Conservation (phyloP, 2,888 invertebrate genomes). For the Eupithecia subumbrata region DNA sequence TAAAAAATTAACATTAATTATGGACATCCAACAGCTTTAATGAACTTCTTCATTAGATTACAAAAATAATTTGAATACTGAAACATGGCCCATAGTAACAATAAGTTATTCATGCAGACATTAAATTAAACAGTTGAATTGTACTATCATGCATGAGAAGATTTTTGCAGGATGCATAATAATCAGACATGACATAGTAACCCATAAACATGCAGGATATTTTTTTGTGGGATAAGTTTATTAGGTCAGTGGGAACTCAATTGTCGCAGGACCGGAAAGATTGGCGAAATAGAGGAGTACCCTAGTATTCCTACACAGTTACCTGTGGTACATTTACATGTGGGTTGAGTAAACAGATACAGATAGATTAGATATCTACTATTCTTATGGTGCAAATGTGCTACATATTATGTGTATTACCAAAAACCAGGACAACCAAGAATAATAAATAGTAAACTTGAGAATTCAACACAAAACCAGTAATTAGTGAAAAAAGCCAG, state of each 20-base stretch:
- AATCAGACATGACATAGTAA: background rate
- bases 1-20: background rate
- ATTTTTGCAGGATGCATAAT: background rate
- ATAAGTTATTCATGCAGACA: background rate
- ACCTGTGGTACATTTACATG: background rate
- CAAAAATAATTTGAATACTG: background rate
- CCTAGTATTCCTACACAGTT: background rate
- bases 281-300: background rate
- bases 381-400: background rate
- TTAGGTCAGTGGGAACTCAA: background rate
- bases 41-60: background rate
- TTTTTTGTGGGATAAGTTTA: background rate
- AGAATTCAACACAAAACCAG: constrained; percentile 4
- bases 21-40: background rate
- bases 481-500: constrained; percentile 20
- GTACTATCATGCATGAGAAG: background rate
- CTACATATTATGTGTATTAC: background rate
- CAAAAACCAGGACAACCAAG: constrained; percentile 4
- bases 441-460: background rate
- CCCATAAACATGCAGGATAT: background rate
- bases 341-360: background rate
- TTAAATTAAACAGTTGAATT: background rate
- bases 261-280: background rate
- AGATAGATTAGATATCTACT: background rate
- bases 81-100: background rate